Base-by-base conservation (phyloP, 30 jellyfish, hydroid and myxozoan species). In the Catostylus mosaicus region DNA sequence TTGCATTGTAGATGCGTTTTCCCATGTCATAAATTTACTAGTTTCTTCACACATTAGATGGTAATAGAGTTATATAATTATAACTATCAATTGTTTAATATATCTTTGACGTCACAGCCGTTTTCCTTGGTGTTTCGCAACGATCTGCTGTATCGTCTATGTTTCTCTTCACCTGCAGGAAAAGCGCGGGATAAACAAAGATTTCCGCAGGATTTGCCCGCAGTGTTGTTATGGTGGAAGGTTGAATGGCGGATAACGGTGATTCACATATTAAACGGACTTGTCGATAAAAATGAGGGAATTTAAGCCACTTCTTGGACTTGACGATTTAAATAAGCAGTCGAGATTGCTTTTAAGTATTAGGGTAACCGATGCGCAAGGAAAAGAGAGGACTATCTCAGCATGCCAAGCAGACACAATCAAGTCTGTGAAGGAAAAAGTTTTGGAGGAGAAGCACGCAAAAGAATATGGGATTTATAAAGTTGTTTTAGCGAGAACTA, bases 271-370 rank as follows among this genome's bases (percentile, higher is more conserved):
- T 33, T 63, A 30, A 54, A 71, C 23, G 1, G 4, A 29, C 56
- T 8, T n/a, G n/a, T n/a, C n/a, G n/a, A n/a, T 43, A 43, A 43
- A 63, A 78, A 92, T 92, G 98, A 78, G 98, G 62, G 98, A 92
- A 59, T 86, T 92, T 23, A 92, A 92, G 74, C 96, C 97, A 34
- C 86, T 90, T 32, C 73, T 92, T 16, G 96, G 96, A 24, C 89
- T 92, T n/a, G 98, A 92, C 38, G 96, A 92, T 47, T 31, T 92
- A 37, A 92, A 56, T 35, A 80, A 92, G 73, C 91, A 68, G 16
- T 87, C 96, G 27, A 85, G 96, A 73, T 83, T 81, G 61, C 90
- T 73, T 73, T 32, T 92, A 5, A 92, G 78, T 60, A 82, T 92
- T 4, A 63, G 89, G 30, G 93, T 86, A 29, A 77, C 91, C 36